Percentiles rank a stretch among this genome's conserved stretches.
Conservation (phyloP, 1,140 invertebrate genomes). For the Trichonephila clavipes region DNA sequence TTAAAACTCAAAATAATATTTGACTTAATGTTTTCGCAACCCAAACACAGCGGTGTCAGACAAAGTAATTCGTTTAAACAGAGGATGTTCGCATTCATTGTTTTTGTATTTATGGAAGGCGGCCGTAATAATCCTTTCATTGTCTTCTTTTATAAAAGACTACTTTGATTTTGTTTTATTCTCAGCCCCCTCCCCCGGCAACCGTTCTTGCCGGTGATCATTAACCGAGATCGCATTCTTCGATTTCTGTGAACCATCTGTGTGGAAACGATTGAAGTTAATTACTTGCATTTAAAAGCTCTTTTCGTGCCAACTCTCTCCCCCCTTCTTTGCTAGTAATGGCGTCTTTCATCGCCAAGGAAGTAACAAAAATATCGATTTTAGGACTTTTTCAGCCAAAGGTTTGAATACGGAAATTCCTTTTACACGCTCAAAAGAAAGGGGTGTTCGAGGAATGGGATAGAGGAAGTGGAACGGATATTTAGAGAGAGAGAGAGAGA, state of each 20-base stretch:
- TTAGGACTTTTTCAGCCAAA: background rate
- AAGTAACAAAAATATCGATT: constrained; percentile 1
- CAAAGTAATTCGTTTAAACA: background rate
- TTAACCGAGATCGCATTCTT: constrained; percentile 8
- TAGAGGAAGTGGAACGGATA: background rate
- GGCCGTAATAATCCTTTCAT: background rate
- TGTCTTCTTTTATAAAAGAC: background rate
- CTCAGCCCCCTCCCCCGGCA: background rate
- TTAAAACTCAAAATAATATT: background rate
- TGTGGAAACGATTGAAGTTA: constrained; percentile 38
- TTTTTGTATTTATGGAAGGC: background rate
- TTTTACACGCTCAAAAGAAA: background rate
- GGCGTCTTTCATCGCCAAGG: background rate
- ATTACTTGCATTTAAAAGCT: constrained; percentile 43
- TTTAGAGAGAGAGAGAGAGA: too few relatives aligned
- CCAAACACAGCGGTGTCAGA: background rate
- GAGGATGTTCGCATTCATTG: background rate
- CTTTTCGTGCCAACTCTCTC: background rate
- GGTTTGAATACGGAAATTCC: constrained; percentile 28
- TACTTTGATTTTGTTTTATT: constrained; percentile 1
- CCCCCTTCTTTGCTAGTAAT: background rate
- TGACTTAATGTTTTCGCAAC: background rate
- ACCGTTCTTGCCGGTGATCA: background rate
- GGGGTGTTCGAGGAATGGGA: background rate
- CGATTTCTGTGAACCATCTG: constrained; percentile 13